These are phyloP conservation scores for Agrypnia vestita DNA, from an alignment of 1,140 invertebrate genomes.

Conservation along the genomic window DNA sequence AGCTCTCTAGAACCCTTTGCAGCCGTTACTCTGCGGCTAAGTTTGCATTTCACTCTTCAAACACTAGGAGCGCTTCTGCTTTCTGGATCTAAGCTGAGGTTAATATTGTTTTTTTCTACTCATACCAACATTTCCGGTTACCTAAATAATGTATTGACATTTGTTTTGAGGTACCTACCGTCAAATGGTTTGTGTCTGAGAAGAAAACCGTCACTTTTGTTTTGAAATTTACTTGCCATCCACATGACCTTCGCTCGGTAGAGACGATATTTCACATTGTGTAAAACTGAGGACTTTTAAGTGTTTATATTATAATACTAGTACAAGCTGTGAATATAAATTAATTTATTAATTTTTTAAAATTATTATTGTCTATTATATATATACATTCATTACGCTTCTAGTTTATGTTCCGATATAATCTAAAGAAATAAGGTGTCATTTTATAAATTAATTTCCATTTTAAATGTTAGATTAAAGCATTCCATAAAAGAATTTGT, in stretches of 20 bases:
- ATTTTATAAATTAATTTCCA: too few relatives aligned
- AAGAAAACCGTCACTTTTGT: conserved; percentile 3
- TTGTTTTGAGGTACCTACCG: background rate
- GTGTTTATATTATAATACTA: conserved; percentile 24
- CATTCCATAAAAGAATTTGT: background rate
- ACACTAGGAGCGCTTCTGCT: conserved; percentile 16
- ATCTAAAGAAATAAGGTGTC: background rate
- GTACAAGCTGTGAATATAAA: conserved; percentile 42
- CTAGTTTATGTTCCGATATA: conserved; percentile 32
- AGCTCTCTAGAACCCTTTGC: conserved; percentile 76
- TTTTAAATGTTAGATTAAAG: background rate
- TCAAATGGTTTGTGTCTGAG: background rate
- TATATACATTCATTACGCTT: conserved; percentile 32
- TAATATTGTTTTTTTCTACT: conserved; percentile 9
- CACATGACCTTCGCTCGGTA: conserved; percentile 30
- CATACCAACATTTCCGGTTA: conserved; percentile 1
- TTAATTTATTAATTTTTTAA: conserved; percentile 40
- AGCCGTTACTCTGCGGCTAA: background rate
- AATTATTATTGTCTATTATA: conserved; percentile 14
- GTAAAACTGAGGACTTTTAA: background rate
- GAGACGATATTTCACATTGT: conserved; percentile 29
- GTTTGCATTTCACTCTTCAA: conserved; percentile 1
- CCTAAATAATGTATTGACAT: conserved; percentile 21
- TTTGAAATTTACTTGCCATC: conserved; percentile 28
- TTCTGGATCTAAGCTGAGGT: background rate